Percentiles rank a stretch among this genome's conserved stretches.
These are phyloP conservation scores for Bovichtus diacanthus DNA, from an alignment of 2,797 vertebrate species.

Conservation along the genomic window DNA sequence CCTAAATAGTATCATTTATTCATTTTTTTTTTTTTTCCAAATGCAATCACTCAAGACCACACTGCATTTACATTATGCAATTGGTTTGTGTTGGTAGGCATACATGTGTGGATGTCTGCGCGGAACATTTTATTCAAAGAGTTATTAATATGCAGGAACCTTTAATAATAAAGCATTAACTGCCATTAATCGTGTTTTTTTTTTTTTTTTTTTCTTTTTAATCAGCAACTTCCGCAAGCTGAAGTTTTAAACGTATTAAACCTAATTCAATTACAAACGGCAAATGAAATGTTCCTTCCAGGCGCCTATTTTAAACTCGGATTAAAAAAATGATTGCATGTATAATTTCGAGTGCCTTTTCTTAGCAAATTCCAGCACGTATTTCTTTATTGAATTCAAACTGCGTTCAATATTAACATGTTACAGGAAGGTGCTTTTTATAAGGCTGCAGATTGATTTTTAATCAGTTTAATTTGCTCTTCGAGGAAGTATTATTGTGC, in stretches of 20 bases:
- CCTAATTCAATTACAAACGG: constrained; percentile 77
- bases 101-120: not conserved
- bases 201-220: no score
- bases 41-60: not conserved
- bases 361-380: constrained; percentile 53
- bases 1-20: constrained; percentile 7
- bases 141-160: constrained; percentile 56
- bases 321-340: constrained; percentile 68
- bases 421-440: constrained; percentile 3
- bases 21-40: constrained; percentile 15
- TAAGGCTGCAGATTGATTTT: constrained; percentile 32
- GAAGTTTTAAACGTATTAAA: constrained; percentile 70
- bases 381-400: constrained; percentile 66
- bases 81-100: not conserved
- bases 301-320: constrained; percentile 56
- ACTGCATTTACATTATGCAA: not conserved
- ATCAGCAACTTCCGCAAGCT: constrained; percentile 69
- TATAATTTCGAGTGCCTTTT: constrained; percentile 61
- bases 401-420: constrained; percentile 66
- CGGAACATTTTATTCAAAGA: constrained; percentile 19
- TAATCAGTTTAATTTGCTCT: constrained; percentile 56
- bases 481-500: constrained; percentile 2
- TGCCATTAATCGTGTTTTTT: constrained; percentile 57
- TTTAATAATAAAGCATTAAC: constrained; percentile 66
- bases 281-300: constrained; percentile 79